Percentiles rank a stretch among this genome's conserved stretches.
Conservation (phyloP, 1,140 invertebrate genomes). For the Callitettix versicolor region DNA sequence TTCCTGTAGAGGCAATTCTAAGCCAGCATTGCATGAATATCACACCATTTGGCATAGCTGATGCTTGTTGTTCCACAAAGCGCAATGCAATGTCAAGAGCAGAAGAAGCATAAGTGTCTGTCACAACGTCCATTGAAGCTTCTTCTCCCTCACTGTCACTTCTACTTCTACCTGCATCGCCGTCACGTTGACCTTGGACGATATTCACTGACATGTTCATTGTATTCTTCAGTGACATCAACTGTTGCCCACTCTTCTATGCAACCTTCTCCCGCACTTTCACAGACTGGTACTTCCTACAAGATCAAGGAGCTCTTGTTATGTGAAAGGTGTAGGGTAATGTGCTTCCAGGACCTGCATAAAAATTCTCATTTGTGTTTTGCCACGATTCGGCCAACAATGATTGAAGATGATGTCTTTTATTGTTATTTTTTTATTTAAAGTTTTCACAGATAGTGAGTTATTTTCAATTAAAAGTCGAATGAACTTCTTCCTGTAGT, state of each 20-base stretch:
- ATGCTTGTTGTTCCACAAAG: too few relatives aligned
- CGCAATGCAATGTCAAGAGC: too few relatives aligned
- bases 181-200: not conserved
- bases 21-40: too few relatives aligned
- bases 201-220: too few relatives aligned
- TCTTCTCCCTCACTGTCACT: too few relatives aligned
- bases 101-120: too few relatives aligned
- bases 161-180: too few relatives aligned
- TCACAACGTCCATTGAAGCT: not conserved
- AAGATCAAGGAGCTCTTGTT: not conserved
- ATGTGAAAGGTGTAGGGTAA: not conserved
- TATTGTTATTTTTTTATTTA: not conserved
- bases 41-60: too few relatives aligned
- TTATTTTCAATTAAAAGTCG: not conserved
- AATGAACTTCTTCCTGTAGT: not conserved
- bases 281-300: not conserved
- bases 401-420: too few relatives aligned
- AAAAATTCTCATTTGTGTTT: not conserved
- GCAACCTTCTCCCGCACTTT: not conserved
- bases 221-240: not conserved
- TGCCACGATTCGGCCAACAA: too few relatives aligned
- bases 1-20: too few relatives aligned
- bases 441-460: not conserved
- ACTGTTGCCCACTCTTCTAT: too few relatives aligned
- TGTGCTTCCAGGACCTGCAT: not conserved